These are phyloP conservation scores for Stomatorhinus walkeri DNA, from an alignment of 2,797 vertebrate genomes.

Conservation along the genomic window DNA sequence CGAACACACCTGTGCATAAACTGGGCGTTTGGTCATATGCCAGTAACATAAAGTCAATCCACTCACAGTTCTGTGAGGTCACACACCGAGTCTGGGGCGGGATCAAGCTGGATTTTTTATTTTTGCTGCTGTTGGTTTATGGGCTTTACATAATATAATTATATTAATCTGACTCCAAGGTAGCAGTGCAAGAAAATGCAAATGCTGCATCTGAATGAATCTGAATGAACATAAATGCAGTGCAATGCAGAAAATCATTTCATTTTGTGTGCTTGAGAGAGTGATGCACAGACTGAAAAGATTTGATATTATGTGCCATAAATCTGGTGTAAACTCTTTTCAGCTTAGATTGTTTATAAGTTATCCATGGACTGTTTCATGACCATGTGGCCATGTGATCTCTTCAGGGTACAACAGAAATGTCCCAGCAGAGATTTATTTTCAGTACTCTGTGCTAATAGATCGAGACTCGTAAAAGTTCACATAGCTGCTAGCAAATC, in stretches of 20 bases:
- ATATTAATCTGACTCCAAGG: neutral
- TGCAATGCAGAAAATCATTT: neutral
- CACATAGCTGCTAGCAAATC: neutral
- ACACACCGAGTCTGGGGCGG: neutral
- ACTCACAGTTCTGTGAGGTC: neutral
- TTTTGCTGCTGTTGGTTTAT: neutral
- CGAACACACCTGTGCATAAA: neutral
- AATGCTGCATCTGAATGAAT: neutral
- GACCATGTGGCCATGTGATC: neutral
- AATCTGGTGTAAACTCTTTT: neutral
- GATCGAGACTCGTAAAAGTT: neutral
- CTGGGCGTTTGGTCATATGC: neutral
- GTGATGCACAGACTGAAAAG: neutral
- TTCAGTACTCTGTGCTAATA: neutral
- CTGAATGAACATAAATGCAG: neutral
- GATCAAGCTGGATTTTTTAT: neutral
- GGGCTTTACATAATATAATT: neutral
- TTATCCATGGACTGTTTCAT: neutral
- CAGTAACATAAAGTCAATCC: neutral
- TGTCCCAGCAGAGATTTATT: constrained; percentile 1
- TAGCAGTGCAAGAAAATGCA: neutral
- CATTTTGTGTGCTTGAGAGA: neutral
- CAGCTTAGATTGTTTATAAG: neutral
- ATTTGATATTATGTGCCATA: neutral
- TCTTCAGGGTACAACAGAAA: constrained; percentile 1